phyloP scores from a whole-genome alignment of 2,888 invertebrate genomes.

The Sympetrum striolatum region DNA sequence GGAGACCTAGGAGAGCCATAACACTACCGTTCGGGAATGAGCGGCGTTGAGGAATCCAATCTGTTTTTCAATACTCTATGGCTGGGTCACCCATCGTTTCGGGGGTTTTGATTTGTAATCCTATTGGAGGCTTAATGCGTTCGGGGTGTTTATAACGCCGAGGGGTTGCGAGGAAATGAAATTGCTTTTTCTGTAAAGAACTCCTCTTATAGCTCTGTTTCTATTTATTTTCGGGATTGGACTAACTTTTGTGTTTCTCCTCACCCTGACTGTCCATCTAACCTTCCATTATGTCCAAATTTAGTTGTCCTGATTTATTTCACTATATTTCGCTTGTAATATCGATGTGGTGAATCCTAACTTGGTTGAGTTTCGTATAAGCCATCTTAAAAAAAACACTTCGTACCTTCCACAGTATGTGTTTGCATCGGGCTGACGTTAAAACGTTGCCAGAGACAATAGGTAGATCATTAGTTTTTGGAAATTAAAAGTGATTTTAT shows the following conservation, averaged over 20 bases:
- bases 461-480: too few species aligned
- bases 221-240: neutral
- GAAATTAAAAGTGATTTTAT: too few species aligned
- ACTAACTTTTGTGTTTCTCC: neutral
- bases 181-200: neutral
- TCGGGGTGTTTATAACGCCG: conserved; percentile 10
- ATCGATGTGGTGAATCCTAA: too few species aligned
- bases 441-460: too few species aligned
- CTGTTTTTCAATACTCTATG: conserved; percentile 26
- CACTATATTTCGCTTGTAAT: neutral
- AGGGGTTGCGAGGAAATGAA: neutral
- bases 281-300: neutral
- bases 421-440: too few species aligned
- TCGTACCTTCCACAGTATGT: too few species aligned
- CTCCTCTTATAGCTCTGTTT: neutral
- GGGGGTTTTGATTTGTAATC: conserved; percentile 13
- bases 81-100: neutral
- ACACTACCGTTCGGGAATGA: conserved; percentile 29
- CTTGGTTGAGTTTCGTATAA: too few species aligned
- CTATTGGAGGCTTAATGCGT: neutral
- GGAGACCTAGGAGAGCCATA: conserved; percentile 42
- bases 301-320: neutral
- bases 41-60: conserved; percentile 16
- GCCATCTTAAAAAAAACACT: too few species aligned
- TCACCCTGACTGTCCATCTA: neutral